These are phyloP conservation scores for Limnodromus scolopaceus DNA, from an alignment of 2,797 vertebrate genomes.

Conservation along the genomic window DNA sequence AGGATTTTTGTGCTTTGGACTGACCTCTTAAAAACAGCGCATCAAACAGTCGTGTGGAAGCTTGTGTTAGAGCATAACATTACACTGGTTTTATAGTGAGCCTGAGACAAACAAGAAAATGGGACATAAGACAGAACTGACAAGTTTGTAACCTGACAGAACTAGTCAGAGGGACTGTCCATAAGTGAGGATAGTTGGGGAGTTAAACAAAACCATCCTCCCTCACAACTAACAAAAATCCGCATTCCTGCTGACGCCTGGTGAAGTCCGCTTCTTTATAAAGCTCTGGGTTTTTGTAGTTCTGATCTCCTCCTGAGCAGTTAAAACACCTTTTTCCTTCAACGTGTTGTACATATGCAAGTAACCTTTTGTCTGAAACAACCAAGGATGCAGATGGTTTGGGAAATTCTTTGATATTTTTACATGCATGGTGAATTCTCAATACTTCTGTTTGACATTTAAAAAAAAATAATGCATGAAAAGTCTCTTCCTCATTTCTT, in stretches of 20 bases:
- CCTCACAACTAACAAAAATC: background rate
- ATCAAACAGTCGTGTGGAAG: background rate
- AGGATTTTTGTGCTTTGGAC: background rate
- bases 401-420: background rate
- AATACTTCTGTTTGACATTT: background rate
- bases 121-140: background rate
- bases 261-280: background rate
- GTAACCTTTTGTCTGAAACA: background rate
- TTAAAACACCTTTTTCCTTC: background rate
- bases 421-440: background rate
- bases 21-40: rapidly evolving
- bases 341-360: background rate
- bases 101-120: background rate
- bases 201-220: background rate
- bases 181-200: background rate
- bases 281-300: background rate
- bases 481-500: background rate
- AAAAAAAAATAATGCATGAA: background rate
- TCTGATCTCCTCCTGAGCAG: background rate
- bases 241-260: background rate
- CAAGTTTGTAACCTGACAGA: background rate
- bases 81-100: background rate
- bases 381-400: background rate
- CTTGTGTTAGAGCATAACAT: rapidly evolving
- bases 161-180: background rate